Conservation (phyloP, 2,113 vertebrate genomes). For the Pogona vitticeps region DNA sequence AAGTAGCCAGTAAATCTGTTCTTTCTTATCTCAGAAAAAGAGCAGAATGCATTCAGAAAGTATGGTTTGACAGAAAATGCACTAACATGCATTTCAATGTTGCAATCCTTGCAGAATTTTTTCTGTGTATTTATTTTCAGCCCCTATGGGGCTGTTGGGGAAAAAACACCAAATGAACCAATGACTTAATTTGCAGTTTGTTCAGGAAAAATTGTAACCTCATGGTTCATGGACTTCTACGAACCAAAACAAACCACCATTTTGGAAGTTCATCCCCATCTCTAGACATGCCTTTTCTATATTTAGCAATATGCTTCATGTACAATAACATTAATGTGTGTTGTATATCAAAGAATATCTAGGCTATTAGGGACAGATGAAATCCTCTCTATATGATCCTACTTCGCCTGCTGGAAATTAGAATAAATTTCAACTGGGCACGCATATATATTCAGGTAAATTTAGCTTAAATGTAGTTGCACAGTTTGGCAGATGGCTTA, state of each 20-base stretch:
- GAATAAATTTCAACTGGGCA: conserved; percentile 6
- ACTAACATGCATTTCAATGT: neutral
- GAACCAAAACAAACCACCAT: too few species aligned
- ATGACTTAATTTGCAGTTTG: too few species aligned
- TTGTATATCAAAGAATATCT: neutral
- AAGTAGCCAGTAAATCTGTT: too few species aligned
- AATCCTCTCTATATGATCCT: neutral
- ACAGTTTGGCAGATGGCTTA: neutral
- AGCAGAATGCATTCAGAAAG: too few species aligned
- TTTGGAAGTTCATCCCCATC: too few species aligned
- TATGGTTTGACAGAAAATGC: neutral
- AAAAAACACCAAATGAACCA: too few species aligned
- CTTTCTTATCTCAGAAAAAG: too few species aligned
- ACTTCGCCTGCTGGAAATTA: conserved; percentile 2
- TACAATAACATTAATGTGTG: neutral
- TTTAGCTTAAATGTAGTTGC: conserved; percentile 17
- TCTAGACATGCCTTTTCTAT: neutral
- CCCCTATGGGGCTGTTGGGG: too few species aligned
- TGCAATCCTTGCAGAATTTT: too few species aligned
- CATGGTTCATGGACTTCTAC: too few species aligned
- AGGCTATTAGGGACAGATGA: neutral
- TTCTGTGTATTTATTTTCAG: too few species aligned
- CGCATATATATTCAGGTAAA: neutral
- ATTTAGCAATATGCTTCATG: neutral
- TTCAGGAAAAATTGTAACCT: too few species aligned